Evolutionary conservation across 2,888 invertebrate genomes (phyloP), one percentile per base, ranked within the genome.

Genomic region (Scaptomyza tumidula): DNA sequence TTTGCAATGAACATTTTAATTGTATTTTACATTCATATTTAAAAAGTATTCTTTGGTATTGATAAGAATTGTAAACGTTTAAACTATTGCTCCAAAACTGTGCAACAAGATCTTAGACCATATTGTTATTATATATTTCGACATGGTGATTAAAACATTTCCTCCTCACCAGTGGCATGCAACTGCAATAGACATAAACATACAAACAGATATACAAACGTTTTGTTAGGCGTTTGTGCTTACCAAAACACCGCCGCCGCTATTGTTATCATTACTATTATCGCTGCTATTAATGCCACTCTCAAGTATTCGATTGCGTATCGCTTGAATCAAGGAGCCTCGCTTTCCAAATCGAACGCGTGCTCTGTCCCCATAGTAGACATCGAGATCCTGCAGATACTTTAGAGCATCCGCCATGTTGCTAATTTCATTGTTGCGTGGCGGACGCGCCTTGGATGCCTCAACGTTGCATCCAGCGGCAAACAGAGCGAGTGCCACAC

Each of bases 391-490:
- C 75, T 95, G 94, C 71, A 95, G 93, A 91, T 95, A 94, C 76
- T 94, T 94, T 1, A 95, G 92, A 3, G 95, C 95, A 73, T 95
- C 95, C 0, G 94, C 94, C 93, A 95, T 94, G 80, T 94, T 93
- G 64, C 93, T 93, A 49, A 94, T 94, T 0, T 93, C 93, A 55
- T 90, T 91, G 74, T 94, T 93, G 31, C 92, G 88, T 19, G 91
- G 91, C 16, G 91, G 90, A 16, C 92, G 83, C 3, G 91, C 88
- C 65, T 90, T 91, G 3, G 89, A 89, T 27, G 90, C 91, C 54
- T 89, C 77, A 44, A 75, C 82, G 19, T 71, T 80, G 72, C 87
- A 84, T 27, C 85, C 82, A 7, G 78, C 67, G 43, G 81, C 80
- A 14, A 90, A 62, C 6, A 90, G 72, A 0, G 79, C 78, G 5